Conservation (phyloP, 2,888 invertebrate species). For the Drosophila prolongata region DNA sequence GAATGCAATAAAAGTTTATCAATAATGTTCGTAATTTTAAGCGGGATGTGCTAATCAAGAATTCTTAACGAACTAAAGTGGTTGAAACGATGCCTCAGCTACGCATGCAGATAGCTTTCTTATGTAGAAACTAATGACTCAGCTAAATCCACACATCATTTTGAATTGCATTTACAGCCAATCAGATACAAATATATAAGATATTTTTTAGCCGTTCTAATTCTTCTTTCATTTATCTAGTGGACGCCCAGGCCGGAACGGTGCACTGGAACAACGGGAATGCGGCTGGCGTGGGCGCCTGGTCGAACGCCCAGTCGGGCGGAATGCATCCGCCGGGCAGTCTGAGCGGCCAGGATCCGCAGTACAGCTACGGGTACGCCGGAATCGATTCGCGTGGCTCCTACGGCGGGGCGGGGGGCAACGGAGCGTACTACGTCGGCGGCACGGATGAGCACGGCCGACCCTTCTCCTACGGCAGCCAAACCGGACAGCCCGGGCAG, state of each 20-base stretch:
- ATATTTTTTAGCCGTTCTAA: neutral
- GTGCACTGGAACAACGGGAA: conserved; percentile 38
- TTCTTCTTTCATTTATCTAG: conserved; percentile 10
- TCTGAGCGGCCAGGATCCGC: conserved; percentile 56
- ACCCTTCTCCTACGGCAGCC: conserved; percentile 58
- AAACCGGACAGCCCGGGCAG: conserved; percentile 9
- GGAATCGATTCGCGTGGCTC: conserved; percentile 62
- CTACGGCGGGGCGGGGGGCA: conserved; percentile 70
- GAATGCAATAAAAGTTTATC: no score
- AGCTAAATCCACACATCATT: no score
- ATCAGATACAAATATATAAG: no score
- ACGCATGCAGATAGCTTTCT: no score
- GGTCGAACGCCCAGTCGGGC: conserved; percentile 64
- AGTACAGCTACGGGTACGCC: conserved; percentile 67
- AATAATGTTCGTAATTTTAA: no score
- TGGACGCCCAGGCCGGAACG: conserved; percentile 50
- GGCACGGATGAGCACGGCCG: conserved; percentile 75
- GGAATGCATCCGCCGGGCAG: conserved; percentile 67
- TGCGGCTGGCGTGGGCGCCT: conserved; percentile 57
- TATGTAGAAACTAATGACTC: no score
- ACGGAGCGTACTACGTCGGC: conserved; percentile 67
- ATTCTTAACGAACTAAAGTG: no score
- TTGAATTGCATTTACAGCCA: no score
- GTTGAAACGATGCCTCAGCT: no score
- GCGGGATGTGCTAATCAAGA: no score